Evolutionary conservation across 2,888 invertebrate genomes (phyloP), one percentile per base, ranked within the genome.

Genomic region (Atherix ibis): DNA sequence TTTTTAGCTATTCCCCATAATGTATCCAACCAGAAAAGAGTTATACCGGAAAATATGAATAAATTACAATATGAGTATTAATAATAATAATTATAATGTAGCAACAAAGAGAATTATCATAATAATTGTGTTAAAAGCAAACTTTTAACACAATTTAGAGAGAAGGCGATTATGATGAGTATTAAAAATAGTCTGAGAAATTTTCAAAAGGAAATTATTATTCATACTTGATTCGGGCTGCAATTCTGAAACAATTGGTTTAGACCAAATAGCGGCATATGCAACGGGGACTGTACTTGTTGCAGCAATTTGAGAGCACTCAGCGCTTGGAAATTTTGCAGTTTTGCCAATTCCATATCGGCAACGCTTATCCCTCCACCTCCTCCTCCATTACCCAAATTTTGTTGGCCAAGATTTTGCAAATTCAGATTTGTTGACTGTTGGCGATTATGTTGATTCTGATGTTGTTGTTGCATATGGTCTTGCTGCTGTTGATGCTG

Each of bases 301-400:
- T 58, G 58, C 44, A 56, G 39, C 28, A 56, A 41, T 37, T 58
- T 57, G 5, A 58, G 44, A n/a, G 56, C 49, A 35, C 54, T 58
- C 31, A 57, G 47, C 3, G 56, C 48, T 37, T 57, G 56, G 34
- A 58, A 40, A 39, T 56, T 57, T 43, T 57, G 57, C 31, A 57
- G 37, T 39, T 57, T 58, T 2, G 55, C 47, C 30, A 57, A 37
- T 27, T 58, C 58, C 45, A 58, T 48, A 37, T 58, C 57, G 12
- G 53, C 50, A 30, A 42, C 41, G 10, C 40, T 44, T 12, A 47
- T 42, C 37, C 54, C 56, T 30, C 52, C 51, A n/a, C n/a, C n/a
- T n/a, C n/a, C n/a, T n/a, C n/a, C n/a, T n/a, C n/a, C n/a, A n/a
- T n/a, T n/a, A 30, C 48, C 50, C 22, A 31, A 26, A 35, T 8